phyloP scores from a whole-genome alignment of 2,113 vertebrate genomes.

The Parus major region DNA sequence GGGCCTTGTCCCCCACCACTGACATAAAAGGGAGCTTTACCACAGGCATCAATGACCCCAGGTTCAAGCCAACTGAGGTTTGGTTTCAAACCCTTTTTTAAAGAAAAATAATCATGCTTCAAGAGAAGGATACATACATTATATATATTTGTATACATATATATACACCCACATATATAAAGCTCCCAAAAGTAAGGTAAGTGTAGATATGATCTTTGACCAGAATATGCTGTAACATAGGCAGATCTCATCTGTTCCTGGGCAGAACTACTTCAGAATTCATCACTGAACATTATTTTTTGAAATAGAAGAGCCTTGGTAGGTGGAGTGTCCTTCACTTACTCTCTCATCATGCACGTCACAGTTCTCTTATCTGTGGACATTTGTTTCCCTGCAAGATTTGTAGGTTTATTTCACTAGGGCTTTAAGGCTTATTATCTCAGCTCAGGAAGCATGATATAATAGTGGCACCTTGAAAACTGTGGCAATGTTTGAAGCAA shows the following conservation, averaged over 20 bases:
- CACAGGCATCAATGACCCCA: neutral
- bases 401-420: conserved; percentile 35
- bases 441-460: neutral
- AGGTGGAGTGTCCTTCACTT: conserved; percentile 24
- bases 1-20: neutral
- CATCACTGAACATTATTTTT: neutral
- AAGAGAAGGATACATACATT: neutral
- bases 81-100: neutral
- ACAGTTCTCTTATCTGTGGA: conserved; percentile 45
- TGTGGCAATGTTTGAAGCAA: neutral
- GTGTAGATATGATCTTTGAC: neutral
- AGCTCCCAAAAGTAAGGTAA: neutral
- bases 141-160: neutral
- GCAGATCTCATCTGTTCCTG: neutral
- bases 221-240: neutral
- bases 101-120: neutral
- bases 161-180: neutral
- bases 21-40: neutral
- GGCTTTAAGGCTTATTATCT: neutral
- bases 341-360: neutral
- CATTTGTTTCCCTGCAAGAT: conserved; percentile 34
- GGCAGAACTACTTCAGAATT: neutral
- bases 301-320: conserved; percentile 23
- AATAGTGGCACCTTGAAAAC: conserved; percentile 21
- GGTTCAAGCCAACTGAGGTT: neutral